A percentile compares a stretch with the other conserved stretches of the same genome.
Evolutionary conservation across 1,140 invertebrate species (phyloP).

Genomic region (Agrypnia vestita): DNA sequence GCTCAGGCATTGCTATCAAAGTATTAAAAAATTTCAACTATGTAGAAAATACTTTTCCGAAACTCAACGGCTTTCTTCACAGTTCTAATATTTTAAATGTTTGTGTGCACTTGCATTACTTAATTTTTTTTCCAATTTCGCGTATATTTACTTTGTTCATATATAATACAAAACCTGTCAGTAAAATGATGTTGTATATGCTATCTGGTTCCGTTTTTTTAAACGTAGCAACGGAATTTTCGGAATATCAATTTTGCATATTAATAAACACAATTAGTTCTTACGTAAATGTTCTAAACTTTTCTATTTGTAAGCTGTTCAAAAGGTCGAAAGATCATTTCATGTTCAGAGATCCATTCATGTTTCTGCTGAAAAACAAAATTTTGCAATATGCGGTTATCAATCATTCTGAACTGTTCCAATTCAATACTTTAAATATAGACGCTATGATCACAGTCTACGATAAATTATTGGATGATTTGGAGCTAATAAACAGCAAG

Average conservation of each 20-base stretch:
- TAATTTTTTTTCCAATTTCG: background rate
- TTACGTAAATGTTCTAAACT: background rate
- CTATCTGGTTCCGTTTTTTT: background rate
- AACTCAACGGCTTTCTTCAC: background rate
- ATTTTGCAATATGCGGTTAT: background rate
- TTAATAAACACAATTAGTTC: background rate
- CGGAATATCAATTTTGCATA: conserved; percentile 9
- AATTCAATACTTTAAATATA: background rate
- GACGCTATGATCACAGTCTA: background rate
- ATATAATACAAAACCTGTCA: background rate
- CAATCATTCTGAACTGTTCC: background rate
- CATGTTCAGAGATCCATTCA: background rate
- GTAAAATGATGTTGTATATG: background rate
- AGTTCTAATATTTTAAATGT: background rate
- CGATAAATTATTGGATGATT: background rate
- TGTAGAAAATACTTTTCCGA: background rate
- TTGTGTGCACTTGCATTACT: background rate
- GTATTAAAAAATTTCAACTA: background rate
- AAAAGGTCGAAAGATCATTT: background rate
- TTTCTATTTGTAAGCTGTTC: background rate
- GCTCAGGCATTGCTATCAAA: background rate
- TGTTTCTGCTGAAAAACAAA: background rate
- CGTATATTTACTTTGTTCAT: no score
- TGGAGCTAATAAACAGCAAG: background rate
- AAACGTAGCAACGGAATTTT: background rate